Percentiles rank a stretch among this genome's conserved stretches.
Evolutionary conservation across 2,113 vertebrate genomes (phyloP).

Genomic region (Alethe castanea): DNA sequence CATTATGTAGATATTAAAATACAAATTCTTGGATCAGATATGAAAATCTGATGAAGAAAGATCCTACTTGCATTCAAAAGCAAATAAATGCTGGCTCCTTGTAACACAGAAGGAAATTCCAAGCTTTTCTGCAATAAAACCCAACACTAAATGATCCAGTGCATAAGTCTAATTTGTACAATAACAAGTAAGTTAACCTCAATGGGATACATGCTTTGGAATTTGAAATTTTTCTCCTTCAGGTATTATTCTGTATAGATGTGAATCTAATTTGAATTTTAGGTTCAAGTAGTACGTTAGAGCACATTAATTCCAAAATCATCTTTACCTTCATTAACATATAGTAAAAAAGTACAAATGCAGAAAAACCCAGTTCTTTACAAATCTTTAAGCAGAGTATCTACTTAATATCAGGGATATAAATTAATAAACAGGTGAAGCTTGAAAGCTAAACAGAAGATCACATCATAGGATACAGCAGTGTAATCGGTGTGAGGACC

Average conservation of each 20-base stretch:
- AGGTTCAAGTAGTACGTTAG: not conserved
- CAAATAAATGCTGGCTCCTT: not conserved
- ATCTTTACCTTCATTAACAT: not conserved
- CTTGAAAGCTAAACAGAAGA: slow-evolving; percentile 62
- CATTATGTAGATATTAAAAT: slow-evolving; percentile 13
- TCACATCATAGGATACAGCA: slow-evolving; percentile 68
- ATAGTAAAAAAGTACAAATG: not conserved
- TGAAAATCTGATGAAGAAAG: not conserved
- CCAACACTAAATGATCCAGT: not conserved
- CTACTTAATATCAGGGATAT: not conserved
- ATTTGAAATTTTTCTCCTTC: not conserved
- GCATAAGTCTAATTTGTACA: not conserved
- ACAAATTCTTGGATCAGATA: not conserved
- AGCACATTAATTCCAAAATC: not conserved
- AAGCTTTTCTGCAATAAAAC: not conserved
- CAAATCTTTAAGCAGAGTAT: not conserved
- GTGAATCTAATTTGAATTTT: not conserved
- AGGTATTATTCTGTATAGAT: not conserved
- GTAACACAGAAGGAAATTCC: not conserved
- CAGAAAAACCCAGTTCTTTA: not conserved
- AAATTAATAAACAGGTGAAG: slow-evolving; percentile 78
- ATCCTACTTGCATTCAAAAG: not conserved
- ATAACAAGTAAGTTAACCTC: not conserved
- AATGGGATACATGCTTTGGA: not conserved
- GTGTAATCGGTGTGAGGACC: slow-evolving; percentile 77